These are phyloP conservation scores for Tychaedon coryphoeus DNA, from an alignment of 2,113 vertebrate genomes.

Conservation along the genomic window DNA sequence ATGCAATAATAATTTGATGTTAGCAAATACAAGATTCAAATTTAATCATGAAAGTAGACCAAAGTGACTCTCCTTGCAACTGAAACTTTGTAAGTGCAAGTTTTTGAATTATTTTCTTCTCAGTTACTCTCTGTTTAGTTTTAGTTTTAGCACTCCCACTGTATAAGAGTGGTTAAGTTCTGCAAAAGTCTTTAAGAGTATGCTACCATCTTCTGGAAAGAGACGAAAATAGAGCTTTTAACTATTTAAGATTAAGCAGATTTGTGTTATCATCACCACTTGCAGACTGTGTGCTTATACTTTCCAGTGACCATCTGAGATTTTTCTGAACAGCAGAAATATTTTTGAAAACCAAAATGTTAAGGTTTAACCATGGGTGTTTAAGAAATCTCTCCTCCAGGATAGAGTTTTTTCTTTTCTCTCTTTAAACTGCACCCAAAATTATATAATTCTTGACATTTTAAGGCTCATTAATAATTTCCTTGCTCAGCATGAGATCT, in stretches of 20 bases:
- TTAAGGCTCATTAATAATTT: background rate
- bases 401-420: background rate
- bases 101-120: background rate
- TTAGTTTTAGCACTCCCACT: background rate
- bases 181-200: background rate
- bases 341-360: background rate
- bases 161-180: background rate
- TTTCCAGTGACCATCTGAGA: background rate
- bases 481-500: background rate
- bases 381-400: background rate
- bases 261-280: background rate
- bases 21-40: background rate
- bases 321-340: background rate
- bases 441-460: background rate
- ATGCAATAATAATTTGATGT: background rate
- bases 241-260: background rate
- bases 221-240: background rate
- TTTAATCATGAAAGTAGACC: background rate
- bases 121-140: background rate
- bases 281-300: background rate
- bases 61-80: background rate
- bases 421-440: background rate
- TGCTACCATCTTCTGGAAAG: constrained; percentile 72
- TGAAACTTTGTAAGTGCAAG: background rate
- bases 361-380: background rate